Conservation (phyloP, 2,113 vertebrate species). For the Turnix velox region DNA sequence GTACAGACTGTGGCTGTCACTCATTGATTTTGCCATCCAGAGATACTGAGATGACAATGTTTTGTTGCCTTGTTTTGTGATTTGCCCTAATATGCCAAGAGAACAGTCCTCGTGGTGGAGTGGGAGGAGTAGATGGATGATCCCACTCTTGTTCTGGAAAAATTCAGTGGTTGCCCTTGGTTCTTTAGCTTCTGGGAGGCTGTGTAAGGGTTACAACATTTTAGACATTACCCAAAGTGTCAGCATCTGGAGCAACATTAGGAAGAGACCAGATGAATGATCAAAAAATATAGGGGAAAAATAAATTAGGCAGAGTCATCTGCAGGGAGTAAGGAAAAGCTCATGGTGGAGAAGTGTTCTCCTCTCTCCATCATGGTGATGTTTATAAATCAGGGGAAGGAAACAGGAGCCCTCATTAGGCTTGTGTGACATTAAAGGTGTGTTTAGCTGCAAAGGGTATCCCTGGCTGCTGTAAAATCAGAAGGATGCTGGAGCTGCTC, state of each 20-base stretch:
- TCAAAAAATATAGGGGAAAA: conserved; percentile 33
- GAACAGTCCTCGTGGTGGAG: not conserved
- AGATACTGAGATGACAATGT: not conserved
- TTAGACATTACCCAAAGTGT: conserved; percentile 36
- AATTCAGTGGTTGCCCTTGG: conserved; percentile 53
- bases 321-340: not conserved
- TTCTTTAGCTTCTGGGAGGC: not conserved
- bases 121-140: conserved; percentile 36
- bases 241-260: conserved; percentile 45
- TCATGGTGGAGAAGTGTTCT: not conserved
- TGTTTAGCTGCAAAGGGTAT: not conserved
- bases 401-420: not conserved
- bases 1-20: not conserved
- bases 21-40: not conserved
- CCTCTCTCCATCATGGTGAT: not conserved
- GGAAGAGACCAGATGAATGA: conserved; percentile 40
- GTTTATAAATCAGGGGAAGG: conserved; percentile 38
- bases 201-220: conserved; percentile 11
- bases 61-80: not conserved
- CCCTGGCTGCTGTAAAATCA: not conserved
- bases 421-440: not conserved
- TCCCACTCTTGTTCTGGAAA: conserved; percentile 32
- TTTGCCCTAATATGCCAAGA: not conserved
- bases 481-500: not conserved
- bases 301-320: conserved; percentile 47